phyloP scores from a whole-genome alignment of 2,888 invertebrate species.

The Mystacides longicornis region DNA sequence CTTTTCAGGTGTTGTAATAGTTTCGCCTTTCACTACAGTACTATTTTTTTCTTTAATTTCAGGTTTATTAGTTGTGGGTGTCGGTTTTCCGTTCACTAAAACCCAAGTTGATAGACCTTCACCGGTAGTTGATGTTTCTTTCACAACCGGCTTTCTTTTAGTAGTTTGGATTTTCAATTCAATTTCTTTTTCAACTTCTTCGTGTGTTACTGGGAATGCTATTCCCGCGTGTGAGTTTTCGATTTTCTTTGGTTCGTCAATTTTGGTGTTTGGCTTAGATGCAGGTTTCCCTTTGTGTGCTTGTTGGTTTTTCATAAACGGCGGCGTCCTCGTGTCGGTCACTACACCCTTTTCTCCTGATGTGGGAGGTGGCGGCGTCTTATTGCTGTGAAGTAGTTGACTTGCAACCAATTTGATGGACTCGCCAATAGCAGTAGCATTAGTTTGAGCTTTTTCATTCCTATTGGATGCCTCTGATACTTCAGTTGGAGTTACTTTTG shows the following conservation, averaged over 20 bases:
- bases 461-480: not conserved
- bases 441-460: constrained; percentile 8
- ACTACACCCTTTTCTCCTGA: constrained; percentile 38
- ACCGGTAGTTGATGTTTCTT: constrained; percentile 45
- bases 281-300: constrained; percentile 37
- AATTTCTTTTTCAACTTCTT: constrained; percentile 51
- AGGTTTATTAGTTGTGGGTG: constrained; percentile 25
- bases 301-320: constrained; percentile 51
- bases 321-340: constrained; percentile 55
- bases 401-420: constrained; percentile 52
- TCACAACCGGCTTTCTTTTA: constrained; percentile 19
- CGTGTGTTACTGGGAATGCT: constrained; percentile 57
- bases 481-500: not conserved
- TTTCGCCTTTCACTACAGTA: constrained; percentile 33
- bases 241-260: constrained; percentile 30
- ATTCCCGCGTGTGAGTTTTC: constrained; percentile 58
- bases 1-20: constrained; percentile 35
- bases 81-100: constrained; percentile 45
- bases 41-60: constrained; percentile 34
- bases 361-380: constrained; percentile 33
- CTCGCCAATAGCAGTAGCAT: constrained; percentile 43
- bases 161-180: constrained; percentile 21
- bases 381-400: constrained; percentile 46
- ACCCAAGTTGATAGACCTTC: constrained; percentile 74
- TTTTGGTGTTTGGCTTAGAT: constrained; percentile 35